Evolutionary conservation across 2,888 invertebrate genomes (phyloP).

Genomic region (Tiliacea citrago): DNA sequence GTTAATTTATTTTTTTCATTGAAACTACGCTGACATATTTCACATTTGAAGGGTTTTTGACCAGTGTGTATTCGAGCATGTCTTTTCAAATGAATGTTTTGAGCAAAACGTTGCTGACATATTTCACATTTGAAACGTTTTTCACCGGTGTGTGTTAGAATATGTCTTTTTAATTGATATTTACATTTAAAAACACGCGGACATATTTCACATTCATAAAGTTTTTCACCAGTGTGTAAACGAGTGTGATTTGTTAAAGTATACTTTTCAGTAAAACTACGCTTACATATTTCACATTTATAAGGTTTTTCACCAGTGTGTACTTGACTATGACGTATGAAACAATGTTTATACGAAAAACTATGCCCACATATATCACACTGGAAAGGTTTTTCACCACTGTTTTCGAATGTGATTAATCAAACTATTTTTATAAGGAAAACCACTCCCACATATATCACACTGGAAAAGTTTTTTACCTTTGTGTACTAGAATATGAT

Average conservation of each 20-base stretch:
- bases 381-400: slow-evolving; percentile 1
- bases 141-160: neutral
- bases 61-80: neutral
- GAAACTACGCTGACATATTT: slow-evolving; percentile 6
- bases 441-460: neutral
- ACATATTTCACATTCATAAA: neutral
- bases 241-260: neutral
- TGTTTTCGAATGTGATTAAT: neutral
- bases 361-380: neutral
- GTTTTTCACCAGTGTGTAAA: neutral
- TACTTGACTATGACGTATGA: neutral
- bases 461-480: neutral
- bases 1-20: neutral
- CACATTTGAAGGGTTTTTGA: neutral
- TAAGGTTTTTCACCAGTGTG: neutral
- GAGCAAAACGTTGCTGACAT: neutral
- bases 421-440: neutral
- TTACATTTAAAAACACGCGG: neutral
- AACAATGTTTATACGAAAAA: neutral
- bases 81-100: neutral
- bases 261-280: neutral
- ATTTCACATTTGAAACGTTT: slow-evolving; percentile 11
- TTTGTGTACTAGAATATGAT: neutral
- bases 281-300: neutral
- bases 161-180: neutral